Evolutionary conservation across 1,140 invertebrate species (phyloP).

Genomic region (Neodiprion pinetum): DNA sequence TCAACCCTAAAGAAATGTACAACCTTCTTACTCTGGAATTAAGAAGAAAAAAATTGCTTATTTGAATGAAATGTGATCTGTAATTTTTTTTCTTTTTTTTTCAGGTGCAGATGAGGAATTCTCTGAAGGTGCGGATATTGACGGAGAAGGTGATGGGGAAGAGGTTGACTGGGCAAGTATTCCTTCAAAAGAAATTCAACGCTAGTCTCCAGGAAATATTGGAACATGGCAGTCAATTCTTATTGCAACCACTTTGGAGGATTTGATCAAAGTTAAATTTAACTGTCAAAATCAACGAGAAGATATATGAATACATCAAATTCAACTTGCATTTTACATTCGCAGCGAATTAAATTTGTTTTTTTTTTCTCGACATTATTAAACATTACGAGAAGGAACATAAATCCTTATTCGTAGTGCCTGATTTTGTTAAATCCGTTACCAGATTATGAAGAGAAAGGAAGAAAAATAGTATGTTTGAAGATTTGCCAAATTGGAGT

Average conservation of each 20-base stretch:
- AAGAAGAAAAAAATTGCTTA: slow-evolving; percentile 7
- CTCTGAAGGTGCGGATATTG: slow-evolving; percentile 33
- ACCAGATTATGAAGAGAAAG: not conserved
- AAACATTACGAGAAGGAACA: not conserved
- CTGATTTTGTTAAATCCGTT: no score
- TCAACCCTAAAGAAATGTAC: no score
- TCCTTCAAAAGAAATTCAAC: slow-evolving; percentile 18
- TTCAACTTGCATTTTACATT: no score
- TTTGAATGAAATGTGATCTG: slow-evolving; percentile 14
- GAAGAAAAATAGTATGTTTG: not conserved
- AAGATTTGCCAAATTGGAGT: slow-evolving; percentile 7
- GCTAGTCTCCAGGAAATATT: slow-evolving; percentile 9
- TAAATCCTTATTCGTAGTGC: no score
- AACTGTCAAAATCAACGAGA: not conserved
- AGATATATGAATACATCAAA: no score
- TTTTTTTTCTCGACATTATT: not conserved
- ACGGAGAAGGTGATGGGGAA: slow-evolving; percentile 31
- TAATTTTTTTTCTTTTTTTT: not conserved
- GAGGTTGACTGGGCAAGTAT: slow-evolving; percentile 28
- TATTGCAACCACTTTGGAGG: not conserved
- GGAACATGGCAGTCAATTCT: not conserved
- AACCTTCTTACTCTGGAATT: not conserved
- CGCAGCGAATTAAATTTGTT: not conserved
- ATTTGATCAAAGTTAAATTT: not conserved
- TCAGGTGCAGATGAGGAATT: slow-evolving; percentile 40